Base-by-base conservation (phyloP, 2,797 vertebrate species). In the Leptatherina wallacei region DNA sequence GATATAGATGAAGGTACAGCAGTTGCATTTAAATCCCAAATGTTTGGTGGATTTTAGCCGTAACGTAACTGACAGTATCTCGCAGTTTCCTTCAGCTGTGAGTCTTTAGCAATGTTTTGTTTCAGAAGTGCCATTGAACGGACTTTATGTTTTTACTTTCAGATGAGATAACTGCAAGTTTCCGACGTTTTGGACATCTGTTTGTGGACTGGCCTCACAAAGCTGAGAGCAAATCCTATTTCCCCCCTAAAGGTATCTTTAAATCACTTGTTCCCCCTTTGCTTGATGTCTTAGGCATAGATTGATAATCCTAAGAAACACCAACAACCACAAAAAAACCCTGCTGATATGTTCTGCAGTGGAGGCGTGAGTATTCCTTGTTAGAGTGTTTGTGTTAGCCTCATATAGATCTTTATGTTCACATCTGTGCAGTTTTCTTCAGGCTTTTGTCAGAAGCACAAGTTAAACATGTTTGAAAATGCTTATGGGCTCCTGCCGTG, bases 191-290 rank as follows among this genome's bases (percentile, higher is more conserved):
- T 89, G 98, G 98, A 81, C 98, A 98, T 92, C 95, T 99, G 91
- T 98, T 99, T 93, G 98, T 99, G 84, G 98, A 99, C 90, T 99
- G 98, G 98, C 98, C 98, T 85, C 98, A 99, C 90, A 99, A 99
- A 93, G 98, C 98, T 63, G 98, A 99, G 93, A 99, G 98, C 94
- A 99, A 99, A 92, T 99, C 98, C 61, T 99, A 99, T 77, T 99
- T 99, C 81, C 98, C 98, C 91, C 98, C 98, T 54, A 99, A 99
- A 97, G 98, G 98, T 99, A 91, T 90, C 75, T 13, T 62, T 33
- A 14, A 27, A 32, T 54, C 30, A 16, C 33, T 27, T 69, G 14
- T 61, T 71, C 5, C 32, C 66, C n/a, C 20, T 22, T 9, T 56
- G 16, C 22, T 13, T 2, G 20, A 6, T 29, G 57, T 9, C 33